phyloP scores from a whole-genome alignment of 2,113 vertebrate species.

The Naja naja region DNA sequence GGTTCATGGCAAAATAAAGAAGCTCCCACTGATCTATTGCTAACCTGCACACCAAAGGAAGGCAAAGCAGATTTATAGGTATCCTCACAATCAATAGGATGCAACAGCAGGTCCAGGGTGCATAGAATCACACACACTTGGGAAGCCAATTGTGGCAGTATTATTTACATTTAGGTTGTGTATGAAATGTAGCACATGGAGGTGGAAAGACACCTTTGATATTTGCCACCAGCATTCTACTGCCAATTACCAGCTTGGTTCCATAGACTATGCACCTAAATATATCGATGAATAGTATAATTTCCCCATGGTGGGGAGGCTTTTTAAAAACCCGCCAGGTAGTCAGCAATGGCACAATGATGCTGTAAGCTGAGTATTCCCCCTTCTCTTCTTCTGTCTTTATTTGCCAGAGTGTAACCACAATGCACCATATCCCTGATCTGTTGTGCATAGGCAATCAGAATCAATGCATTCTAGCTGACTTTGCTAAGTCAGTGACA shows the following conservation, averaged over 20 bases:
- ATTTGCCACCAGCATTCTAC: background rate
- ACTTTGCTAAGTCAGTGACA: background rate
- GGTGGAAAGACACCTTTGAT: background rate
- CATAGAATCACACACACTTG: background rate
- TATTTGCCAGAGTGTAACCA: background rate
- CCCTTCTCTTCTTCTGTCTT: background rate
- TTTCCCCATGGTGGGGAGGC: background rate
- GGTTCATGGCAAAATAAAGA: conserved; percentile 9
- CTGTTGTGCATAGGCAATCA: background rate
- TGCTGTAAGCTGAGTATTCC: background rate
- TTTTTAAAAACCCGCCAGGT: background rate
- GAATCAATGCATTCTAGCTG: background rate
- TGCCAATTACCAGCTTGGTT: background rate
- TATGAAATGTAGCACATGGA: background rate
- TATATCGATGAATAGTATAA: background rate
- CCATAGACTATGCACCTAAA: background rate
- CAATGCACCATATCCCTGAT: background rate
- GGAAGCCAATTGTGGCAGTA: background rate
- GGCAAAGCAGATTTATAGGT: background rate
- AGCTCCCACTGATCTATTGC: conserved; percentile 1
- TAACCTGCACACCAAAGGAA: background rate
- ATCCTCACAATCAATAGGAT: background rate
- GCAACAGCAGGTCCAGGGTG: background rate
- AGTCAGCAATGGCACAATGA: background rate
- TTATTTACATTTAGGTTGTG: background rate